Base-by-base conservation (phyloP, 2,113 vertebrate genomes). In the Archocentrus centrarchus region DNA sequence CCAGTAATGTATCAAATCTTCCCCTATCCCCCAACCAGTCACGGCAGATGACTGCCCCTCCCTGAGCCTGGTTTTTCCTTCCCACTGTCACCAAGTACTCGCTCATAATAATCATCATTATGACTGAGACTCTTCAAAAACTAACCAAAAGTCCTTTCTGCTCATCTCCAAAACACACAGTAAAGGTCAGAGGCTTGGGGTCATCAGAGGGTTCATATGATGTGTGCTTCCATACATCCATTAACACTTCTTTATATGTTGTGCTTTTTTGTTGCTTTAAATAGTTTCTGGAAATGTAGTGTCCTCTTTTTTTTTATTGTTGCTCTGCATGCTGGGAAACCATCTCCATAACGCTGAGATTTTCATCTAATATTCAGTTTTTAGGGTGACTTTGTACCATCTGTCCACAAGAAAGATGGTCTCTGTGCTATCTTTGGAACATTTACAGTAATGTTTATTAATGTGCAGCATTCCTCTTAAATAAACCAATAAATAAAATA, bases 341-440 rank as follows among this genome's bases (percentile, higher is more conserved):
- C 11, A 3, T 59, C n/a, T 41, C 11, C 2, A 17, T 59, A 76
- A 59, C 22, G 15, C 8, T 75, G 73, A 1, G 32, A 39, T 57
- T 75, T 37, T 58, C n/a, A 57, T 75, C n/a, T 58, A 37, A 5
- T 37, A 76, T 76, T 76, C 73, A 0, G 2, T 58, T 59, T 76
- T 58, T 76, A 59, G 6, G 75, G 32, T 59, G 75, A 76, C 55
- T 76, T 77, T 77, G 55, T 27, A 77, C 14, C 75, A 27, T 76
- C 55, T 76, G 75, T 76, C 73, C 53, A 58, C 20, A 7, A 37
- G 53, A 75, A 22, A 39, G 58, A 75, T 58, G 11, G 53, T 32
- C 53, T 75, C 7, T 58, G 17, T 24, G 53, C 32, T 75, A 53
- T 73, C 47, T 53, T 53, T 70, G 41, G 41, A 0, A 30, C 41